Percentiles rank a stretch among this genome's conserved stretches.
Evolutionary conservation across 1,140 invertebrate genomes (phyloP).

Genomic region (Ladona fulva): DNA sequence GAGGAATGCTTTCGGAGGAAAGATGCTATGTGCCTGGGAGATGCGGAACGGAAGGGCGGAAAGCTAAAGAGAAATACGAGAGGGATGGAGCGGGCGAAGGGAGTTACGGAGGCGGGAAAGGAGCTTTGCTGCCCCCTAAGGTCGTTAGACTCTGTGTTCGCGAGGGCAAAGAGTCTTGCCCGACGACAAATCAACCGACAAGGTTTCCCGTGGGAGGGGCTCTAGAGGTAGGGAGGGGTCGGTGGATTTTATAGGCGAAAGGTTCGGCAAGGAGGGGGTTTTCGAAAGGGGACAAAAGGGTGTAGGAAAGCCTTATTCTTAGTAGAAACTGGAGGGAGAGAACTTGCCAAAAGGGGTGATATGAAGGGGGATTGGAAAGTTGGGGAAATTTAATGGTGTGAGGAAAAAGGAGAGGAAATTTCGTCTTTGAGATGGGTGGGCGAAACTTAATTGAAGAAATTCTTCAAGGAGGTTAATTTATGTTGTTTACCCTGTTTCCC

Average conservation of each 20-base stretch:
- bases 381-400: neutral
- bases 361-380: neutral
- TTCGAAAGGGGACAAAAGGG: too few species aligned
- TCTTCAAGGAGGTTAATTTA: slow-evolving; percentile 2
- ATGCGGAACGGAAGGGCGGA: too few species aligned
- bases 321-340: neutral
- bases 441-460: neutral
- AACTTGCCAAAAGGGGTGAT: neutral
- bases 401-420: neutral
- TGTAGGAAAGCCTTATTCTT: too few species aligned
- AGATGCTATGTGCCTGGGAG: too few species aligned
- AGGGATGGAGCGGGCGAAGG: too few species aligned
- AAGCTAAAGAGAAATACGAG: too few species aligned
- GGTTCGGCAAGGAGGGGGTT: neutral
- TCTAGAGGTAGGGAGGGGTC: too few species aligned
- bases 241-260: neutral
- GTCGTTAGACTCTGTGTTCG: neutral
- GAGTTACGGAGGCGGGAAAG: too few species aligned
- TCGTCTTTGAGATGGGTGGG: neutral
- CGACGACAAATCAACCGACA: neutral
- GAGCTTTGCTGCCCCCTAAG: too few species aligned
- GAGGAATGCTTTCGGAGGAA: too few species aligned
- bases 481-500: neutral
- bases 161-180: neutral
- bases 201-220: neutral